Evolutionary conservation across 2,113 vertebrate genomes (phyloP), one percentile per base, ranked within the genome.

Genomic region (Caranx melampygus): DNA sequence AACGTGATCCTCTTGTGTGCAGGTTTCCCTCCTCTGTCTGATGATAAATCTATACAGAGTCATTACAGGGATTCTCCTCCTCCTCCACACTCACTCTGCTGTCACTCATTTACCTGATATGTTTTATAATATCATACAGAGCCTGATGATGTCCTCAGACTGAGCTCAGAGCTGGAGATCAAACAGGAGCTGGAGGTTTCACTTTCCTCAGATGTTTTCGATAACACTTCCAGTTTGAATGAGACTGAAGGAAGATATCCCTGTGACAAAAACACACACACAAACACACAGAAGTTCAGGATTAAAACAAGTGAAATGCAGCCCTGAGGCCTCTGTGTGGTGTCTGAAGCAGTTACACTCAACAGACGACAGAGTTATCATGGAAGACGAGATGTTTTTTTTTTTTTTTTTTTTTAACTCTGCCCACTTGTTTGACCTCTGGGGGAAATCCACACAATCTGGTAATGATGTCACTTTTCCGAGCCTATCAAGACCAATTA

Each of bases 401-500:
- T 61, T 60, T 16, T 47, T 33, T 35, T 54, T 87, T 69, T 37
- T 72, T 68, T 83, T 87, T 82, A 21, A 83, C 75, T 55, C 51
- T 75, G 85, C 87, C 85, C 92, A 80, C 81, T 86, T 63, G 55
- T 88, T 89, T 87, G 91, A 94, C 88, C 90, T 86, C 82, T 65
- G 71, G 71, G 75, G 82, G 81, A 89, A 93, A 92, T 80, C 85
- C 86, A 93, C 73, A 84, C 87, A 78, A 89, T 90, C 89, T 91
- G 84, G 84, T 90, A 82, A 91, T 94, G 91, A 93, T 92, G 90
- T 91, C 88, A 92, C 89, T 92, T 94, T 94, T 95, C 93, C 88
- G 83, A 92, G 80, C 73, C 92, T 76, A 92, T 94, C 90, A 93
- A 63, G 85, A 78, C 72, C 93, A 94, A 94, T 94, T 92, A 93